phyloP scores from a whole-genome alignment of 2,113 vertebrate species.

The Peromyscus maniculatus region DNA sequence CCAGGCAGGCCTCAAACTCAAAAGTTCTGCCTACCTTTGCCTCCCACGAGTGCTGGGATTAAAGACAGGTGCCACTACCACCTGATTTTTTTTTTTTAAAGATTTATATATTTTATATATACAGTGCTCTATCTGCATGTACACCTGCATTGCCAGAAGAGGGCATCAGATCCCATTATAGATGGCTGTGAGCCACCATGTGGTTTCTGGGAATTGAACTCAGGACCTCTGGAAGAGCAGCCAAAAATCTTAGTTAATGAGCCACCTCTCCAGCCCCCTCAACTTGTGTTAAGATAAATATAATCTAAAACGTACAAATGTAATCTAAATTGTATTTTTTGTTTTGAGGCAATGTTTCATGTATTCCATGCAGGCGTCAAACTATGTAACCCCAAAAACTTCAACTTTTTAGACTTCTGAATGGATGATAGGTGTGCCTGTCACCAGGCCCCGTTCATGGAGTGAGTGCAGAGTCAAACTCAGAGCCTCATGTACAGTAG shows the following conservation, averaged over 20 bases:
- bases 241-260: not conserved
- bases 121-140: no score
- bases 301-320: not conserved
- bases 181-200: not conserved
- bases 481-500: not conserved
- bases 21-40: no score
- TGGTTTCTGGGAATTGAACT: not conserved
- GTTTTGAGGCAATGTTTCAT: not conserved
- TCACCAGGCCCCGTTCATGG: not conserved
- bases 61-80: no score
- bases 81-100: no score
- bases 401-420: not conserved
- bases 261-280: not conserved
- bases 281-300: not conserved
- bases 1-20: no score
- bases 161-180: not conserved
- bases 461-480: not conserved
- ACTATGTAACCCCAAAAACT: not conserved
- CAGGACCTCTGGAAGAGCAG: not conserved
- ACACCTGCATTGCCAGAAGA: no score
- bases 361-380: not conserved
- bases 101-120: no score
- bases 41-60: no score
- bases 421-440: not conserved
- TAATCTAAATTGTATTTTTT: not conserved